phyloP scores from a whole-genome alignment of 2,888 invertebrate genomes.

The Ormyrus rosae region DNA sequence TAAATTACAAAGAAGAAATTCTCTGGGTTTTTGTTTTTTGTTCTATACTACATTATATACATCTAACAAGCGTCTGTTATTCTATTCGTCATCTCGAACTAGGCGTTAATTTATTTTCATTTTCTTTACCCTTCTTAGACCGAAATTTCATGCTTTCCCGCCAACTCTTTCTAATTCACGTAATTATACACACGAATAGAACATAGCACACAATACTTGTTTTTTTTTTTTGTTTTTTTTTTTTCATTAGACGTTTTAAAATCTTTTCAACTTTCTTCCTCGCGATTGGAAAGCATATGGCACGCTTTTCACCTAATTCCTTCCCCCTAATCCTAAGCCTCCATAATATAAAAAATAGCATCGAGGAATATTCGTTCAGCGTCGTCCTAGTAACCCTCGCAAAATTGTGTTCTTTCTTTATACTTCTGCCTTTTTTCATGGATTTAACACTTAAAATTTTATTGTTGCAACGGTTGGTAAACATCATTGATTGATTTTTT shows the following conservation, averaged over 20 bases:
- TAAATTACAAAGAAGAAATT: constrained; percentile 46
- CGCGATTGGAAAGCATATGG: constrained; percentile 66
- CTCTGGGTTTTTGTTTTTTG: constrained; percentile 48
- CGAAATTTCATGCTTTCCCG: constrained; percentile 54
- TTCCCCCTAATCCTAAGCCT: constrained; percentile 62
- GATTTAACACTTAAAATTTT: constrained; percentile 51
- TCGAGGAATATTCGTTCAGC: constrained; percentile 63
- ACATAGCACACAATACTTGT: constrained; percentile 58
- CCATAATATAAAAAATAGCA: constrained; percentile 72
- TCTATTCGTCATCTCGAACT: constrained; percentile 54
- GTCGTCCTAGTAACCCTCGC: constrained; percentile 48
- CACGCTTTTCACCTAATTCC: constrained; percentile 63
- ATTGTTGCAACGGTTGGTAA: constrained; percentile 49
- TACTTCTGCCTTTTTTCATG: constrained; percentile 37
- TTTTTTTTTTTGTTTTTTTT: constrained; percentile 49
- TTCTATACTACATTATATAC: constrained; percentile 74
- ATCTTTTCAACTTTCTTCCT: constrained; percentile 40
- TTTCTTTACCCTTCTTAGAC: constrained; percentile 36
- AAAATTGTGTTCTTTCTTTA: constrained; percentile 29
- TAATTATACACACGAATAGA: constrained; percentile 53
- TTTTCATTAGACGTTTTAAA: background rate
- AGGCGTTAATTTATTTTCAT: constrained; percentile 58
- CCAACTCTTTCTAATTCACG: constrained; percentile 45
- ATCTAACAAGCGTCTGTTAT: constrained; percentile 69
- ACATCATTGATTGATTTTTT: constrained; percentile 53